These are phyloP conservation scores for Symphodus melops DNA, from an alignment of 2,113 vertebrate species.

Conservation along the genomic window DNA sequence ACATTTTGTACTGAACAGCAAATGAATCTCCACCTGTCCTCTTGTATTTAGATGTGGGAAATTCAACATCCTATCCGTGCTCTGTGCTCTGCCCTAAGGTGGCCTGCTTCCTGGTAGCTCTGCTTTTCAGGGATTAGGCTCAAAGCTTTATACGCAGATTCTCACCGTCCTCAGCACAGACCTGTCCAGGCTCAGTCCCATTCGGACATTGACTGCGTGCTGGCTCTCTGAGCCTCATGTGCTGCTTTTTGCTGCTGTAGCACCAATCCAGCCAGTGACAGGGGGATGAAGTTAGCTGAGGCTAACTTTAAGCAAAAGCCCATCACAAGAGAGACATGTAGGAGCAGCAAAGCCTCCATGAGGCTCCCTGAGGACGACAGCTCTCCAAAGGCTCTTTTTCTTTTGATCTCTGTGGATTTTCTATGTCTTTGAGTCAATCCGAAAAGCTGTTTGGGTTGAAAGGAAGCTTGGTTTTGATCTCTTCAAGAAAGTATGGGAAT, in stretches of 20 bases:
- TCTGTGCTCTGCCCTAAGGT: slow-evolving; percentile 34
- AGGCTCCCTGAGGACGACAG: slow-evolving; percentile 23
- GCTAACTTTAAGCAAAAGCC: slow-evolving; percentile 20
- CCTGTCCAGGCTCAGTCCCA: slow-evolving; percentile 46
- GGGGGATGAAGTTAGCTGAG: slow-evolving; percentile 20
- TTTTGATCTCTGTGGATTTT: slow-evolving; percentile 41
- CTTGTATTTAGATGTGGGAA: background rate
- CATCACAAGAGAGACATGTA: background rate
- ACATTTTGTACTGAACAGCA: too few species aligned
- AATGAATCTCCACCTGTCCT: background rate
- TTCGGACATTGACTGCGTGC: slow-evolving; percentile 60
- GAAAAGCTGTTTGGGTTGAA: slow-evolving; percentile 49
- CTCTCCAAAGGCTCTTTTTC: slow-evolving; percentile 34
- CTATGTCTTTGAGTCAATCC: slow-evolving; percentile 25
- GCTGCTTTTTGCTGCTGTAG: slow-evolving; percentile 18
- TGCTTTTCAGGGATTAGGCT: slow-evolving; percentile 74
- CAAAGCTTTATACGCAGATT: slow-evolving; percentile 56
- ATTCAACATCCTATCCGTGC: background rate
- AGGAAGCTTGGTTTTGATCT: slow-evolving; percentile 60
- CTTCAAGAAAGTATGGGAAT: slow-evolving; percentile 85
- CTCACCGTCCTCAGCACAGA: slow-evolving; percentile 44
- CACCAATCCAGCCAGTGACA: background rate
- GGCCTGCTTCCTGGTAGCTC: slow-evolving; percentile 58
- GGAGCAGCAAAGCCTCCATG: slow-evolving; percentile 26
- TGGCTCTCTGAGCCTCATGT: slow-evolving; percentile 34